A percentile compares a stretch with the other conserved stretches of the same genome.
Evolutionary conservation across 2,113 vertebrate species (phyloP).

Genomic region (Labeo rohita): DNA sequence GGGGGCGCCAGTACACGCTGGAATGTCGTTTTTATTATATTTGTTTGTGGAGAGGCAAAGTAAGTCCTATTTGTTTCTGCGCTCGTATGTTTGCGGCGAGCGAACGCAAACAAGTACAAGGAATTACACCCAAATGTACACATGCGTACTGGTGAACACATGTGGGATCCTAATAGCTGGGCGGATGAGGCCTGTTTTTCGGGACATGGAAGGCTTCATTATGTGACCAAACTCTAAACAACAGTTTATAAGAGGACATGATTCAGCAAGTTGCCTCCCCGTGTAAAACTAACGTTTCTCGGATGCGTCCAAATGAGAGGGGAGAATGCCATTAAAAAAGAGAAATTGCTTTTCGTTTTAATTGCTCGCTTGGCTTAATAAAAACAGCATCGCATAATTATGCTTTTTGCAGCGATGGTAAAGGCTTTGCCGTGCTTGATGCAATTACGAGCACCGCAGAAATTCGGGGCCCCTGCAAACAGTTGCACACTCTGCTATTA

Average conservation of each 20-base stretch:
- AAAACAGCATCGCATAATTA: constrained; percentile 75
- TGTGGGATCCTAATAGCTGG: constrained; percentile 55
- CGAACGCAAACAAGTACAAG: constrained; percentile 51
- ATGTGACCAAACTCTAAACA: constrained; percentile 56
- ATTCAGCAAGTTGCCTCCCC: constrained; percentile 55
- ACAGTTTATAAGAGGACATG: constrained; percentile 47
- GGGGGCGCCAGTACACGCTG: background rate
- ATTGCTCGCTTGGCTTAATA: constrained; percentile 71
- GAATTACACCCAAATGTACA: constrained; percentile 36
- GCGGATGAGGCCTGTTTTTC: constrained; percentile 37
- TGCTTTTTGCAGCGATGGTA: constrained; percentile 63
- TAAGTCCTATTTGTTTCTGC: constrained; percentile 53
- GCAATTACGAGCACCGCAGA: constrained; percentile 74
- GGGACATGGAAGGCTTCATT: constrained; percentile 37
- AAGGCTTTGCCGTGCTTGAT: constrained; percentile 57
- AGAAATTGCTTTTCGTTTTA: constrained; percentile 64
- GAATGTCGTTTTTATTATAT: constrained; percentile 34
- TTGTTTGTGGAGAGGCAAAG: constrained; percentile 18
- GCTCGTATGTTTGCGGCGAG: constrained; percentile 37
- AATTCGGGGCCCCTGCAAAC: constrained; percentile 72
- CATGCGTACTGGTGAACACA: constrained; percentile 27
- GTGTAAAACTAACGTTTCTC: constrained; percentile 51
- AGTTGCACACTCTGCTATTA: constrained; percentile 67
- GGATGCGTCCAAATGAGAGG: constrained; percentile 17
- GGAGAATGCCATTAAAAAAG: constrained; percentile 21